Conservation (phyloP, 2,113 vertebrate genomes). For the Salvelinus fontinalis region DNA sequence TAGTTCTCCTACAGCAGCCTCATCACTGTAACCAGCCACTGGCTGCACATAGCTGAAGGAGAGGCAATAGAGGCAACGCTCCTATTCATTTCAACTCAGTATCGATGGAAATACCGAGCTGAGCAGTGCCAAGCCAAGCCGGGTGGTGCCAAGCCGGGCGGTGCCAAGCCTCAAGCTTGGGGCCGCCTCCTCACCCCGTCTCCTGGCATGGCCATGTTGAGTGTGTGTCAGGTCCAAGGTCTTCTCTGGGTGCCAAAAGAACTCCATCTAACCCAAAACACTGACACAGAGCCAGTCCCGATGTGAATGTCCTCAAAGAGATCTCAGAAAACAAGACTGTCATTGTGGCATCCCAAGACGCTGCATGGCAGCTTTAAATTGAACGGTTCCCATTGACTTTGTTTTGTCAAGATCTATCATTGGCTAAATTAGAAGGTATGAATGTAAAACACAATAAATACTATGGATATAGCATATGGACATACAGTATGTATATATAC, state of each 20-base stretch:
- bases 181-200: constrained; percentile 60
- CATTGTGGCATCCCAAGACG: constrained; percentile 67
- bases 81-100: constrained; percentile 61
- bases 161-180: constrained; percentile 67
- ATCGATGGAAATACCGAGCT: constrained; percentile 62
- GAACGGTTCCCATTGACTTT: constrained; percentile 36
- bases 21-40: constrained; percentile 23
- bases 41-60: constrained; percentile 34
- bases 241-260: constrained; percentile 68
- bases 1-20: constrained; percentile 5
- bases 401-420: constrained; percentile 45
- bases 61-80: constrained; percentile 9
- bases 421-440: constrained; percentile 49
- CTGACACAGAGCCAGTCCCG: constrained; percentile 61
- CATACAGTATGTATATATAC: constrained; percentile 15
- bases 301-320: constrained; percentile 70
- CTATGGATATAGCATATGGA: too few relatives aligned
- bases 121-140: constrained; percentile 63
- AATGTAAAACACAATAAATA: too few relatives aligned
- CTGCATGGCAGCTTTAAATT: constrained; percentile 50
- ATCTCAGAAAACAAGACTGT: constrained; percentile 70
- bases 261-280: constrained; percentile 65
- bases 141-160: constrained; percentile 51
- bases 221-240: constrained; percentile 61
- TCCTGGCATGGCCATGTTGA: constrained; percentile 54